A percentile compares a stretch with the other conserved stretches of the same genome.
phyloP scores from a whole-genome alignment of 2,113 vertebrate genomes.

The Plecturocebus donacophilus region DNA sequence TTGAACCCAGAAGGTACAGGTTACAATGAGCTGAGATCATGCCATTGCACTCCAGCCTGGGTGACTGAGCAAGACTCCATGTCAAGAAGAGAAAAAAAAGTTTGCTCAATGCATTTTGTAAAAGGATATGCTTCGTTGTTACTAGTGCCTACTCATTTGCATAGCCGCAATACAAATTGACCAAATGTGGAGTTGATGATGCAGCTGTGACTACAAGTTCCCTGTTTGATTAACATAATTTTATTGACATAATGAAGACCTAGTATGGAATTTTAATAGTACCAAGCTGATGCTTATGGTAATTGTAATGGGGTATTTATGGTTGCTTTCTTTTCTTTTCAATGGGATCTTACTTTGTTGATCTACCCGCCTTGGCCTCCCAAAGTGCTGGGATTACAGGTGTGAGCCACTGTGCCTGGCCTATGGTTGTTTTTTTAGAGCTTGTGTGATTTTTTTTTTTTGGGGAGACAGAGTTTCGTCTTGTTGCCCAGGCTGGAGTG shows the following conservation, averaged over 20 bases:
- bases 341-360: no score
- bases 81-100: no score
- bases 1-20: no score
- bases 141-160: not conserved
- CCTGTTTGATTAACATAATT: not conserved
- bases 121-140: not conserved
- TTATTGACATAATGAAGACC: not conserved
- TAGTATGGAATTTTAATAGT: not conserved
- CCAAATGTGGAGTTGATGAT: not conserved
- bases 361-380: no score
- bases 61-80: no score
- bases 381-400: no score
- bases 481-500: not conserved
- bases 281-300: not conserved
- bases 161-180: not conserved
- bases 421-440: not conserved
- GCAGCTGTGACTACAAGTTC: not conserved
- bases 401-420: no score
- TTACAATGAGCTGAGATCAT: no score
- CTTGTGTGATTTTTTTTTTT: not conserved
- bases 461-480: not conserved
- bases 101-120: not conserved
- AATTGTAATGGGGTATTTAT: not conserved
- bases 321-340: no score
- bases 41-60: no score